Conservation (phyloP, 1,140 invertebrate species). For the Anthonomus grandis region DNA sequence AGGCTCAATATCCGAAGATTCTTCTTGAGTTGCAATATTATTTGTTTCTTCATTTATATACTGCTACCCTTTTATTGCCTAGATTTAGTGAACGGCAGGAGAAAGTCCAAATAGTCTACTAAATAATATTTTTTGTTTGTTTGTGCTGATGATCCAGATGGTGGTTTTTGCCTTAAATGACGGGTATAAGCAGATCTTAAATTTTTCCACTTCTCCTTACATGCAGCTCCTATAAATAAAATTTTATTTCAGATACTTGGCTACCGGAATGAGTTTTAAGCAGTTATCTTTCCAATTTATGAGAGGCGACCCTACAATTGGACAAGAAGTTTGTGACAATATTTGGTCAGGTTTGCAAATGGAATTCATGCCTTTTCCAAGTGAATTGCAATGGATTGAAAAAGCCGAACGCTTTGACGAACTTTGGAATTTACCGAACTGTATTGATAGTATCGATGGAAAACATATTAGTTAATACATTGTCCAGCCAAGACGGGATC, state of each 20-base stretch:
- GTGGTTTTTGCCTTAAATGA: slow-evolving; percentile 22
- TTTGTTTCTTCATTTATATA: slow-evolving; percentile 17
- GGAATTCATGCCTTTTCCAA: slow-evolving; percentile 21
- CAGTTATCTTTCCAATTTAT: slow-evolving; percentile 19
- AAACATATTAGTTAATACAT: slow-evolving; percentile 42
- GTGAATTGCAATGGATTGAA: slow-evolving; percentile 22
- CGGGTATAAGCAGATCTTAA: slow-evolving; percentile 6
- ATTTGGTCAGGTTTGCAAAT: slow-evolving; percentile 16
- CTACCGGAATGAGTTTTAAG: slow-evolving; percentile 19
- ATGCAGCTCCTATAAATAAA: slow-evolving; percentile 12
- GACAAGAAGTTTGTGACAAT: slow-evolving; percentile 15
- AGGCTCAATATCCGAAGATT: slow-evolving; percentile 15
- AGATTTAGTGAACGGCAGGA: slow-evolving; percentile 15
- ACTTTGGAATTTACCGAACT: slow-evolving; percentile 33
- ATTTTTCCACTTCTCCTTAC: slow-evolving; percentile 18
- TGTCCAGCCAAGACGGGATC: slow-evolving; percentile 40
- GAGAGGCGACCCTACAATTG: slow-evolving; percentile 19
- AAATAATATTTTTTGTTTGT: slow-evolving; percentile 24
- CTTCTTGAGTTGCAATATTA: slow-evolving; percentile 5
- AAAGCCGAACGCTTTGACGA: slow-evolving; percentile 21
- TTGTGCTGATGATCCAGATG: slow-evolving; percentile 14
- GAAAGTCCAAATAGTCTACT: slow-evolving; percentile 11
- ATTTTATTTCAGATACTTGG: slow-evolving; percentile 16
- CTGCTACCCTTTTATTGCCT: slow-evolving; percentile 9
- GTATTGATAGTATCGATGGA: no score